Percentiles rank a stretch among this genome's conserved stretches.
These are phyloP conservation scores for Phrixothrix hirtus DNA, from an alignment of 2,888 invertebrate species.

Conservation along the genomic window DNA sequence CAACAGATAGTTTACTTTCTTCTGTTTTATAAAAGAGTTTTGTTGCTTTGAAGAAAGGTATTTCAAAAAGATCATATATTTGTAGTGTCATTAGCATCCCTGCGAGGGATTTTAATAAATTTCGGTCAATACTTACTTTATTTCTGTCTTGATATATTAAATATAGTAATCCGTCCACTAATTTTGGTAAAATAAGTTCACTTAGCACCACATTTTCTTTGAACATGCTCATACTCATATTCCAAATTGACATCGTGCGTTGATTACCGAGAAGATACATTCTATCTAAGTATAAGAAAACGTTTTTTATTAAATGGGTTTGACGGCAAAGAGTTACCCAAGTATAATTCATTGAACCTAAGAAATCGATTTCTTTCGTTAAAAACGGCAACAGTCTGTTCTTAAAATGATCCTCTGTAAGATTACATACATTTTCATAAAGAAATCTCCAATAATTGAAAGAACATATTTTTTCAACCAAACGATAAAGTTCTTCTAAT, in stretches of 20 bases:
- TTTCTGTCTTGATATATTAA: conserved; percentile 88
- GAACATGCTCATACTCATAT: conserved; percentile 91
- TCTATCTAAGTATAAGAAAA: conserved; percentile 93
- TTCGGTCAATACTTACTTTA: conserved; percentile 85
- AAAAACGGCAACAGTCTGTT: conserved; percentile 83
- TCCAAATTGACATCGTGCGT: conserved; percentile 91
- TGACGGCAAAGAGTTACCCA: conserved; percentile 94
- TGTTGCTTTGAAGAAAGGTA: conserved; percentile 84
- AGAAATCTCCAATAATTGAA: conserved; percentile 88
- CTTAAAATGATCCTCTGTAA: conserved; percentile 83
- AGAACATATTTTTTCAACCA: conserved; percentile 95
- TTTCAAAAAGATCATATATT: conserved; percentile 84
- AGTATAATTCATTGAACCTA: conserved; percentile 85
- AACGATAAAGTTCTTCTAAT: conserved; percentile 89
- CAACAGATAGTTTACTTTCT: conserved; percentile 84
- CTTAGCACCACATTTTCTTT: conserved; percentile 87
- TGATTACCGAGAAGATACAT: conserved; percentile 93
- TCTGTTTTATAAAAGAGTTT: conserved; percentile 88
- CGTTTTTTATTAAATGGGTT: conserved; percentile 96
- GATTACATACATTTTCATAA: conserved; percentile 79
- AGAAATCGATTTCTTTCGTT: conserved; percentile 82
- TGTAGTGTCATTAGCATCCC: conserved; percentile 94
- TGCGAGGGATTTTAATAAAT: conserved; percentile 85
- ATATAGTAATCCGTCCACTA: conserved; percentile 85
- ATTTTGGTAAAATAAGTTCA: conserved; percentile 79